phyloP scores from a whole-genome alignment of 1,140 invertebrate species.

The Zaprionus vittiger region DNA sequence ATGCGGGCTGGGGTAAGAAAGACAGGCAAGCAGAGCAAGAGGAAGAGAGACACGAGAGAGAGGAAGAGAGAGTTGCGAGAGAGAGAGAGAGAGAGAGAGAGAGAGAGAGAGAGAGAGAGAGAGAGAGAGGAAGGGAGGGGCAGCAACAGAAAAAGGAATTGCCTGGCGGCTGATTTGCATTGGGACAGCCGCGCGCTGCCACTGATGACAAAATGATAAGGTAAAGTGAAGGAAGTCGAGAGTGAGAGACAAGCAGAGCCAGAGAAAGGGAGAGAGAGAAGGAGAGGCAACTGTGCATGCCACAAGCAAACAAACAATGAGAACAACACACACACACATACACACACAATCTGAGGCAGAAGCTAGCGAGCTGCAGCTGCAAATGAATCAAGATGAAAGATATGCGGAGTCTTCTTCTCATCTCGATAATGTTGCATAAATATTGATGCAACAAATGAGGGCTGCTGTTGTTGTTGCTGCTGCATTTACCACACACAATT shows the following conservation, averaged over 20 bases:
- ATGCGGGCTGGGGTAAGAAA: constrained; percentile 14
- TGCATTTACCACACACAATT: constrained; percentile 1
- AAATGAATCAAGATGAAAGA: constrained; percentile 27
- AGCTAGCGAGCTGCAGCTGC: constrained; percentile 21
- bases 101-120: neutral
- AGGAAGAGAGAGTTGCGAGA: neutral
- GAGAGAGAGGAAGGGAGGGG: neutral
- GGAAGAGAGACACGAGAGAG: neutral
- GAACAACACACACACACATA: constrained; percentile 17
- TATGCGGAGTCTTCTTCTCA: constrained; percentile 18
- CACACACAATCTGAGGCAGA: neutral
- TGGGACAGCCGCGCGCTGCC: constrained; percentile 26
- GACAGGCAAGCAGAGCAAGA: neutral
- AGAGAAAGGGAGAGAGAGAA: neutral
- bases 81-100: neutral
- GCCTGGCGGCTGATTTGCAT: constrained; percentile 47
- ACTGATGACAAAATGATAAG: constrained; percentile 55
- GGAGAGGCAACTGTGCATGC: constrained; percentile 18
- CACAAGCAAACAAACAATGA: constrained; percentile 40
- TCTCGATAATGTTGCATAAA: constrained; percentile 44
- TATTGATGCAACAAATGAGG: constrained; percentile 49
- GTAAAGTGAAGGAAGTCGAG: neutral
- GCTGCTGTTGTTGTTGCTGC: neutral
- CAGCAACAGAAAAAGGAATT: constrained; percentile 11
- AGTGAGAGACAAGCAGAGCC: neutral